Conservation (phyloP, 1,140 invertebrate genomes). For the Pomacea maculata region DNA sequence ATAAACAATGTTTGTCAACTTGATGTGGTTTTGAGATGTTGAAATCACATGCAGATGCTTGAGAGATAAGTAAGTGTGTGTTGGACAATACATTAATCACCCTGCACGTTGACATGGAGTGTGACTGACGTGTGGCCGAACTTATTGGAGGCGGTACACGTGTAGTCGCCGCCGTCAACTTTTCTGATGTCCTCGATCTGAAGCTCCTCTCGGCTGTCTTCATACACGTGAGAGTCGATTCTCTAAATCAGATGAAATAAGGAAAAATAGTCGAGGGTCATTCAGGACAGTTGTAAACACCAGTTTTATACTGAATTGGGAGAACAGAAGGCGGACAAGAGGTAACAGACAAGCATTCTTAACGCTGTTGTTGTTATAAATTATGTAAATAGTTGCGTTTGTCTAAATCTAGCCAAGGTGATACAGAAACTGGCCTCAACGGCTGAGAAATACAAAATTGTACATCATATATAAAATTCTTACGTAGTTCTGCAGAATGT, state of each 20-base stretch:
- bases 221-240: conserved; percentile 15
- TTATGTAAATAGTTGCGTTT: no score
- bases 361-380: no score
- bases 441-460: no score
- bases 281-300: background rate
- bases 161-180: conserved; percentile 5
- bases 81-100: background rate
- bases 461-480: no score
- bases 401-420: no score
- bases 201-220: background rate
- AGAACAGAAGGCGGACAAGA: background rate
- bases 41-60: no score
- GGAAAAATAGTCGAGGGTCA: background rate
- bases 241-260: background rate
- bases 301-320: background rate
- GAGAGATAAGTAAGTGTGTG: no score
- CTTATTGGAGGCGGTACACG: conserved; percentile 10
- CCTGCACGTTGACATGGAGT: background rate
- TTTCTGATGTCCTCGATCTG: conserved; percentile 7
- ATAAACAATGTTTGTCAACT: no score
- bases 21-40: no score
- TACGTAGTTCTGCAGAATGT: no score
- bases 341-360: no score
- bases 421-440: no score
- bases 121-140: background rate